Base-by-base conservation (phyloP, 2,888 invertebrate genomes). In the Lasioglossum villosulum region DNA sequence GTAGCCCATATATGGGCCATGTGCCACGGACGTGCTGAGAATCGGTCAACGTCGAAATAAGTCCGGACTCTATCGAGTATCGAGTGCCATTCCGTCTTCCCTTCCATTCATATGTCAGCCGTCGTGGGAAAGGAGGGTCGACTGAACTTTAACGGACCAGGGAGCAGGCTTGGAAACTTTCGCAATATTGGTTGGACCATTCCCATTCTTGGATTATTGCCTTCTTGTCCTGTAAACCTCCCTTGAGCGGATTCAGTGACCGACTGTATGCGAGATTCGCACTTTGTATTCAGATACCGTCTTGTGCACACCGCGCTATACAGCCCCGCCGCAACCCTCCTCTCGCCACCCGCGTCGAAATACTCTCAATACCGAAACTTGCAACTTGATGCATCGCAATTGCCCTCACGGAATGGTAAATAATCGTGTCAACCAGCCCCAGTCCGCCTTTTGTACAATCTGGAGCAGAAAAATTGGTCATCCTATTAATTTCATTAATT, bases 141-240 rank as follows among this genome's bases (percentile, higher is more conserved):
- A 74, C 37, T 70, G 85, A 91, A 92, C 86, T 91, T 89, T 87
- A 87, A 88, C 90, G 88, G 89, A 88, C 89, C 86, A 86, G 88
- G 87, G 56, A 85, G 78, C 84, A 87, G 83, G 72, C 77, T 84
- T 80, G 83, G 78, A 91, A 93, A 93, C 90, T 93, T 93, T 93
- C 63, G 93, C 92, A 93, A 93, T 93, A 93, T 92, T 92, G 91
- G 91, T 92, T 89, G 91, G 83, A 87, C 86, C 86, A 74, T 78
- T 86, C 73, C 83, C 82, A 74, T 90, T 83, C 91, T 80, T 52
- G 82, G 86, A 90, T 90, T 91, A 90, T 91, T 91, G 87, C 86
- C 87, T 84, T 76, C 89, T 90, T 83, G 83, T 86, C 81, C 89
- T 80, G 86, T 81, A 82, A 87, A 90, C 84, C 82, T 83, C 39